These are phyloP conservation scores for Brachyptera risi DNA, from an alignment of 2,888 invertebrate genomes.

Conservation along the genomic window DNA sequence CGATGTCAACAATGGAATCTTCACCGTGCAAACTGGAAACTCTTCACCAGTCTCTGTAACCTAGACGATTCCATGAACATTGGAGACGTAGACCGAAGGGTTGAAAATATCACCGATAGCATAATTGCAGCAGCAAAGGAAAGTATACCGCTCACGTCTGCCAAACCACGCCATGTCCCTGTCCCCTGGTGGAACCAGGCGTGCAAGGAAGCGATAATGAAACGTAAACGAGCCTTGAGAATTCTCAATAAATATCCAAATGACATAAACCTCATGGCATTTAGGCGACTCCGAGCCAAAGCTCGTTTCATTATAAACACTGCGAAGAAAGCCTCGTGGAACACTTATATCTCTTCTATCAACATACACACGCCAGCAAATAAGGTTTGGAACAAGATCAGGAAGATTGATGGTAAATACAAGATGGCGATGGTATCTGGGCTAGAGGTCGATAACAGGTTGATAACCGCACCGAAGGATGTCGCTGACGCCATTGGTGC, in stretches of 20 bases:
- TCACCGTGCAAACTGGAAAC: background rate
- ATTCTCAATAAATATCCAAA: conserved; percentile 15
- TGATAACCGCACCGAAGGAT: no score
- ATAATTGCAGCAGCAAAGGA: background rate
- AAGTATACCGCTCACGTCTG: background rate
- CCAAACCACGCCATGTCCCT: background rate
- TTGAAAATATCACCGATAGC: background rate
- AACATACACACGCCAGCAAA: background rate
- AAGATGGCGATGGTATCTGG: no score
- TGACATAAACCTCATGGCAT: background rate
- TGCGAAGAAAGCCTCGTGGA: conserved; percentile 15
- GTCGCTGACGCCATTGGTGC: no score
- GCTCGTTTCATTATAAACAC: conserved; percentile 11
- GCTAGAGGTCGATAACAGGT: no score
- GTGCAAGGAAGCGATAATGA: conserved; percentile 18
- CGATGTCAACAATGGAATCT: background rate
- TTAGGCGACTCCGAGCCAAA: conserved; percentile 7
- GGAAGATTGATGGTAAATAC: conserved; percentile 9
- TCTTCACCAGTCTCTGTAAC: background rate
- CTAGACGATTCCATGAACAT: background rate
- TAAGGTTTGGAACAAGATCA: conserved; percentile 2
- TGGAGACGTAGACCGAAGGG: background rate
- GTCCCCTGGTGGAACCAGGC: conserved; percentile 21
- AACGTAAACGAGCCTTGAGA: conserved; percentile 11
- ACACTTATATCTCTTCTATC: conserved; percentile 2